Conservation (phyloP, 2,113 vertebrate species). For the Burhinus bistriatus region DNA sequence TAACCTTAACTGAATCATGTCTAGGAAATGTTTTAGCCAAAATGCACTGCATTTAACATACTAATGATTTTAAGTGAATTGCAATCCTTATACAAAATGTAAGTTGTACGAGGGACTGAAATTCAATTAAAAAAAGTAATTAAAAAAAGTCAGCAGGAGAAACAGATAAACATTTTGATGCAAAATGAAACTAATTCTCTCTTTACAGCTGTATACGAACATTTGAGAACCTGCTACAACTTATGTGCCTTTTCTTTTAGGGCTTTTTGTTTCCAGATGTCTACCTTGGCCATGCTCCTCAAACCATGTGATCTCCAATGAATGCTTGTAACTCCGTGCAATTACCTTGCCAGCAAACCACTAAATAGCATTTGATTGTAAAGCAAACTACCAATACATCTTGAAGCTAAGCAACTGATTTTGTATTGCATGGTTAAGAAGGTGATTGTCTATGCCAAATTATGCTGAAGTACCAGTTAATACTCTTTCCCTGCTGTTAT, state of each 20-base stretch:
- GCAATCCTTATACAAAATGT: slow-evolving; percentile 11
- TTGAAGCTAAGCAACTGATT: background rate
- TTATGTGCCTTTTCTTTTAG: background rate
- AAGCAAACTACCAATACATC: background rate
- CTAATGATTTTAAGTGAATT: slow-evolving; percentile 46
- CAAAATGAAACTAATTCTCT: slow-evolving; percentile 57
- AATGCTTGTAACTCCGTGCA: background rate
- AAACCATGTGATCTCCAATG: background rate
- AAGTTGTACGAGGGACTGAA: background rate
- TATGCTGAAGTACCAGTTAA: background rate
- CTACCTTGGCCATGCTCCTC: background rate
- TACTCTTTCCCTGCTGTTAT: background rate
- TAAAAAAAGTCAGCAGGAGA: slow-evolving; percentile 1
- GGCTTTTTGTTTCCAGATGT: background rate
- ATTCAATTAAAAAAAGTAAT: slow-evolving; percentile 30
- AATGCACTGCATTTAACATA: slow-evolving; percentile 59
- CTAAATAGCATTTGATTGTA: background rate
- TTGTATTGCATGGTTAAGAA: background rate
- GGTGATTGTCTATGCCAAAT: background rate
- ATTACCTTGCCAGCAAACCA: background rate
- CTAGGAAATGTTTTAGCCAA: slow-evolving; percentile 12
- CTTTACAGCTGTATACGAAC: background rate
- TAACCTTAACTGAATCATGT: background rate
- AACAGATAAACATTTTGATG: slow-evolving; percentile 62
- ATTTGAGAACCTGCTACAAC: background rate